Evolutionary conservation across 2,113 vertebrate genomes (phyloP).

Genomic region (Odobenus rosmarus): DNA sequence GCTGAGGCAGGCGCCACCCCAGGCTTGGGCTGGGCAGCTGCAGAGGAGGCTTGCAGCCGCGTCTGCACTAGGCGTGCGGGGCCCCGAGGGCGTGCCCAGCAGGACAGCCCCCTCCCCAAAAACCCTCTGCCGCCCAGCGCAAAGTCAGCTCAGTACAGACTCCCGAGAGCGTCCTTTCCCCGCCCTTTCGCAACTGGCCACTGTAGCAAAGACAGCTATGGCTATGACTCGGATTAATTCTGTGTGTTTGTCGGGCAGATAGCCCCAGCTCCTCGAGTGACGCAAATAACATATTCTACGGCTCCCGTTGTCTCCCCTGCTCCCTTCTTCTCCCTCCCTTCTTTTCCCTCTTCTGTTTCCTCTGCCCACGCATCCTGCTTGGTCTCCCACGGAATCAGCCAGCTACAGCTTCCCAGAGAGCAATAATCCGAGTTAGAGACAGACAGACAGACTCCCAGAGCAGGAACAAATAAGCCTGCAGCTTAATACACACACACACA

Average conservation of each 20-base stretch:
- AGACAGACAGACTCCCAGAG: conserved; percentile 76
- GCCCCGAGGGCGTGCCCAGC: conserved; percentile 60
- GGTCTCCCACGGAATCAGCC: conserved; percentile 92
- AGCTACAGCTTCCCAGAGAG: conserved; percentile 85
- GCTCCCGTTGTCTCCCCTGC: conserved; percentile 80
- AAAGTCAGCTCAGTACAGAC: not conserved
- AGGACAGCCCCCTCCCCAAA: conserved; percentile 66
- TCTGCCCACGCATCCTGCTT: conserved; percentile 93
- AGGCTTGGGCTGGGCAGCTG: conserved; percentile 74
- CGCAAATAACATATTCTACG: conserved; percentile 89
- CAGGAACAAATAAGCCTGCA: conserved; percentile 83
- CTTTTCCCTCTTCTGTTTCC: conserved; percentile 85
- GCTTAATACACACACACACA: conserved; percentile 67
- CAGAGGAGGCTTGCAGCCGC: conserved; percentile 67
- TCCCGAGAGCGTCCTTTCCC: not conserved
- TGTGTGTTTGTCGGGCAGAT: conserved; percentile 90
- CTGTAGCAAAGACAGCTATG: conserved; percentile 84
- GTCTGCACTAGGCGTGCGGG: not conserved
- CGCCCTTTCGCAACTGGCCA: conserved; percentile 79
- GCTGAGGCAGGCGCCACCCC: conserved; percentile 84
- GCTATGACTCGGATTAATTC: conserved; percentile 89
- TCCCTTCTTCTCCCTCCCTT: conserved; percentile 51
- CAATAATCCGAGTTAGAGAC: conserved; percentile 84
- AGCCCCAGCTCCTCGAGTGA: conserved; percentile 87
- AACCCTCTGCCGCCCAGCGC: not conserved